phyloP scores from a whole-genome alignment of 2,888 invertebrate genomes.

The Phasia obesa region DNA sequence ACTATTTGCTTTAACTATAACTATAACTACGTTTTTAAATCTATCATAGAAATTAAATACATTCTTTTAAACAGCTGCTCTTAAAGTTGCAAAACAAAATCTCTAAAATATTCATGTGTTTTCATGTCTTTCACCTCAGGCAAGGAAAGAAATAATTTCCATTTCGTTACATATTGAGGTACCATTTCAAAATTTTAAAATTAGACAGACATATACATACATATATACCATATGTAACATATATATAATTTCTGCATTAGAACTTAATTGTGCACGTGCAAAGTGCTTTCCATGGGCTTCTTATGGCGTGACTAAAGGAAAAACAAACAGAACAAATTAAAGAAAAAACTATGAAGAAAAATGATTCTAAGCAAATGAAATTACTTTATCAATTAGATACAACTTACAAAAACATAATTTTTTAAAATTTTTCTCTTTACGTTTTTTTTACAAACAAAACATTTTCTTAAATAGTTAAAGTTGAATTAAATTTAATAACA shows the following conservation, averaged over 20 bases:
- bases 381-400: slow-evolving; percentile 11
- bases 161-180: slow-evolving; percentile 38
- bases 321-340: slow-evolving; percentile 2
- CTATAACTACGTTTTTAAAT: neutral
- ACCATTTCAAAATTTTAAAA: neutral
- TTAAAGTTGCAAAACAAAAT: neutral
- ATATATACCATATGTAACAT: neutral
- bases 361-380: slow-evolving; percentile 16
- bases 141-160: slow-evolving; percentile 41
- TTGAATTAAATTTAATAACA: slow-evolving; percentile 1
- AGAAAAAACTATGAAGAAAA: slow-evolving; percentile 24
- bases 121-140: neutral
- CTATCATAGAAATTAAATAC: neutral
- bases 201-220: neutral
- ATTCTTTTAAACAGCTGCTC: neutral
- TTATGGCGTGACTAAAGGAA: slow-evolving; percentile 48
- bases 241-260: slow-evolving; percentile 39
- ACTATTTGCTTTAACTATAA: too few species aligned
- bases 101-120: neutral
- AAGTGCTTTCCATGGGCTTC: slow-evolving; percentile 34
- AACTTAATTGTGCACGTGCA: slow-evolving; percentile 59
- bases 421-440: neutral
- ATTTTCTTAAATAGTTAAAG: neutral
- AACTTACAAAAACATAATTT: neutral
- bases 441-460: neutral